Evolutionary conservation across 2,113 vertebrate genomes (phyloP).

Genomic region (Myotis yumanensis): DNA sequence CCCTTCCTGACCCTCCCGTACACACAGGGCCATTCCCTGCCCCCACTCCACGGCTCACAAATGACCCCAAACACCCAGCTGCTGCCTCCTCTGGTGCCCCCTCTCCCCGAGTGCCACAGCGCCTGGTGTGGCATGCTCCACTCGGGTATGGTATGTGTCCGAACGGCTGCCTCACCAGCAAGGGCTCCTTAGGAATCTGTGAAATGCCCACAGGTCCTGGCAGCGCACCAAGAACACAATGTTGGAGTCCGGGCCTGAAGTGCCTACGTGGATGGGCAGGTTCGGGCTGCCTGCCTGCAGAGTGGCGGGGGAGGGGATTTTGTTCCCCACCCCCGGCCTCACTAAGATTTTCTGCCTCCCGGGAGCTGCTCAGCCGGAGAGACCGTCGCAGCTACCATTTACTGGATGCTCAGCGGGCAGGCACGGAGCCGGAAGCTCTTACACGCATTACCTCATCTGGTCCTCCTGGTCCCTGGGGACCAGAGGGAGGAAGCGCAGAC

Average conservation of each 20-base stretch:
- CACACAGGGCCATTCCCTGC: background rate
- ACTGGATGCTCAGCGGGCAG: background rate
- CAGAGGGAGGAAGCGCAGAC: background rate
- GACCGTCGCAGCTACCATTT: accelerated
- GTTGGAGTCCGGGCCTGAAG: accelerated
- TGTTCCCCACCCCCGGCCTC: background rate
- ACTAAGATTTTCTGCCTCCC: background rate
- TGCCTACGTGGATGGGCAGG: accelerated
- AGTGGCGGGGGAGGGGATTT: background rate
- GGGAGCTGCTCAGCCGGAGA: background rate
- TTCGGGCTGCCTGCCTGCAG: background rate
- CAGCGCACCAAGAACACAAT: background rate
- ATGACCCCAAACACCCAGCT: background rate
- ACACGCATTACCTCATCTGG: accelerated
- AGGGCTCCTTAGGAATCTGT: background rate
- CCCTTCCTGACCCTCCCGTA: accelerated
- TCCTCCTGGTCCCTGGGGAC: background rate
- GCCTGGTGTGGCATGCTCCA: accelerated
- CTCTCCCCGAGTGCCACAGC: background rate
- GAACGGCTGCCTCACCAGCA: background rate
- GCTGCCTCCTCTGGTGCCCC: accelerated
- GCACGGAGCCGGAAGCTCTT: accelerated
- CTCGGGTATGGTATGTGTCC: accelerated
- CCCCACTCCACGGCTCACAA: background rate
- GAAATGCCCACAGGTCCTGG: background rate